Percentiles rank a stretch among this genome's conserved stretches.
Evolutionary conservation across 1,140 invertebrate genomes (phyloP).

Genomic region (Drosophila nebulosa): DNA sequence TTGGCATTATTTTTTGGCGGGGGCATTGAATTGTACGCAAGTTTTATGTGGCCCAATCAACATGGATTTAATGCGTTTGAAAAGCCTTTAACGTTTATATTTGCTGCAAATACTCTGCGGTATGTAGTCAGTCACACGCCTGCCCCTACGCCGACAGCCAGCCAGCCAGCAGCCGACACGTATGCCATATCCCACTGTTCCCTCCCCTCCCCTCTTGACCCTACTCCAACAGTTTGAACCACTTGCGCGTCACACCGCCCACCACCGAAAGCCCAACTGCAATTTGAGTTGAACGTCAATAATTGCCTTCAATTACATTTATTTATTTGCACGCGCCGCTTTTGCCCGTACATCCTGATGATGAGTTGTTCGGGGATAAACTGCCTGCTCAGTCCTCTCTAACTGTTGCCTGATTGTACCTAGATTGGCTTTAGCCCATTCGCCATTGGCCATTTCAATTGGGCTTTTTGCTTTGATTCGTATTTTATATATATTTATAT

Average conservation of each 20-base stretch:
- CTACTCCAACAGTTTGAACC: background rate
- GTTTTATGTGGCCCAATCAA: background rate
- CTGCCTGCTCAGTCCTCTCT: background rate
- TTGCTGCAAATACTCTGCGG: background rate
- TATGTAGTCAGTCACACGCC: background rate
- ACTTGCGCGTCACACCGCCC: background rate
- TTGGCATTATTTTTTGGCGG: too few species aligned
- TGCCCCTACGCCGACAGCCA: background rate
- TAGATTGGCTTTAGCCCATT: conserved; percentile 35
- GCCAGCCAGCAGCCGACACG: background rate
- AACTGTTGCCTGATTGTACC: conserved; percentile 28
- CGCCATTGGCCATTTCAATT: conserved; percentile 62
- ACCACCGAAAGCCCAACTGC: conserved; percentile 36
- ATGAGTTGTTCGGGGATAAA: background rate
- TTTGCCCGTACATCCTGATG: conserved; percentile 24
- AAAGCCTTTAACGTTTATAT: background rate
- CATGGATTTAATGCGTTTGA: background rate
- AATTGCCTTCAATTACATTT: conserved; percentile 79
- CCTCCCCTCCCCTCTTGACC: too few species aligned
- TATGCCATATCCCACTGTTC: background rate
- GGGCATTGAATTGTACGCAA: background rate
- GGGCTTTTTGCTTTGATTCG: conserved; percentile 74
- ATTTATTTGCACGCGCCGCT: conserved; percentile 64
- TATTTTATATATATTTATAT: conserved; percentile 35
- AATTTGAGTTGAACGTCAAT: conserved; percentile 65